Base-by-base conservation (phyloP, 2,797 vertebrate species). In the Myotis findleyi region DNA sequence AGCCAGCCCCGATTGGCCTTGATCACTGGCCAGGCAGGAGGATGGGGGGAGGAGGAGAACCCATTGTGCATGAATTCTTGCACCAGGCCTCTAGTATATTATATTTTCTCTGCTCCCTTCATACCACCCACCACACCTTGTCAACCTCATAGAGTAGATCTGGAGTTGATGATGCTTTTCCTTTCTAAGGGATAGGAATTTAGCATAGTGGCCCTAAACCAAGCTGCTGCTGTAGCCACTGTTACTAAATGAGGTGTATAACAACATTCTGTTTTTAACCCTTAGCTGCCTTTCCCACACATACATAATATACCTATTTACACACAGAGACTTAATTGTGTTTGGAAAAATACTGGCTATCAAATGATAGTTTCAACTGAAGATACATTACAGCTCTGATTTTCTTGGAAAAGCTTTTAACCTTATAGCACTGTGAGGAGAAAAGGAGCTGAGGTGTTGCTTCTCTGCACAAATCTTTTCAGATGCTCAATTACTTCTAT, bases 351-450 rank as follows among this genome's bases (percentile, higher is more conserved):
- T 73, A 57, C 41, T 92, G 30, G 21, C 80, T 87, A 7, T 92
- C 51, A 90, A 49, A 62, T 47, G 85, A 89, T 57, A 73, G 7
- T 27, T 87, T 83, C 38, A 33, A 6, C 3, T 66, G 33, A 87
- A 90, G 73, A n/a, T 87, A 76, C 5, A 21, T 81, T 69, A 64
- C 7, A 95, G 16, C 18, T 77, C 71, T 76, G 30, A 91, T 93
- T 85, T 72, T 91, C 62, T 93, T 89, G 30, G 57, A 30, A 79
- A 72, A 88, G 23, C 27, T 95, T 95, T 85, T 81, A 66, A 77
- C 84, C 59, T 80, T 33, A 44, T 62, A 87, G 36, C 7, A n/a
- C 53, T 55, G 66, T 36, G 38, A 89, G 21, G 51, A 59, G 25
- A 64, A 8, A 44, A 76, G 73, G 57, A 77, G n/a, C 51, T 75